A percentile compares a stretch with the other conserved stretches of the same genome.
These are phyloP conservation scores for Drosophila sturtevanti DNA, from an alignment of 1,140 invertebrate species.

Conservation along the genomic window DNA sequence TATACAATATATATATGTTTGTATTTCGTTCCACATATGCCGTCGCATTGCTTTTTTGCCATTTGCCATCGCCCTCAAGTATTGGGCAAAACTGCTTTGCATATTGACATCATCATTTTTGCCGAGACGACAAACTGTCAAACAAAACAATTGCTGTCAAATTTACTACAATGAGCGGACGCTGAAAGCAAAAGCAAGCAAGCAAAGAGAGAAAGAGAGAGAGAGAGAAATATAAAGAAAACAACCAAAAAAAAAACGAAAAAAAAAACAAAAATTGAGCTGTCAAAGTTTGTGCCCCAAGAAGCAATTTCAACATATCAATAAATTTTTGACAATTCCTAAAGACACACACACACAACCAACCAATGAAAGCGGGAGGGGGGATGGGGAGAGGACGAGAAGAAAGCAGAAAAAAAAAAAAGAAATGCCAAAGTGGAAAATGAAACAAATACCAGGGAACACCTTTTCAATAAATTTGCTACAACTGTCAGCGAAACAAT, in stretches of 20 bases:
- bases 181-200: slow-evolving; percentile 25
- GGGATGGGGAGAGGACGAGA: no score
- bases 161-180: slow-evolving; percentile 70
- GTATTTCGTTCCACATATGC: no score
- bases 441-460: slow-evolving; percentile 57
- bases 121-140: slow-evolving; percentile 76
- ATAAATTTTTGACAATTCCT: slow-evolving; percentile 78
- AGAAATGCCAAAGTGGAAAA: background rate
- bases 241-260: background rate
- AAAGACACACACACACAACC: slow-evolving; percentile 32
- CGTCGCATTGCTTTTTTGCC: slow-evolving; percentile 6
- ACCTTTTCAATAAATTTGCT: slow-evolving; percentile 82
- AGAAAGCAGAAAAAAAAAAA: background rate
- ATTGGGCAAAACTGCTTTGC: slow-evolving; percentile 57
- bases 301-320: slow-evolving; percentile 80
- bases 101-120: slow-evolving; percentile 79
- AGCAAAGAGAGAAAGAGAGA: background rate
- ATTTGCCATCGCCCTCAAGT: slow-evolving; percentile 35
- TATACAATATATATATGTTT: no score
- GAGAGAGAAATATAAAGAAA: no score
- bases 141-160: slow-evolving; percentile 81
- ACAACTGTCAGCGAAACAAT: slow-evolving; percentile 82
- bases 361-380: background rate
- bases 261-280: slow-evolving; percentile 63
- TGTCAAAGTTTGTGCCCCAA: slow-evolving; percentile 61